Evolutionary conservation across 2,888 invertebrate genomes (phyloP), one percentile per base, ranked within the genome.

Genomic region (Caenorhabditis wallacei): DNA sequence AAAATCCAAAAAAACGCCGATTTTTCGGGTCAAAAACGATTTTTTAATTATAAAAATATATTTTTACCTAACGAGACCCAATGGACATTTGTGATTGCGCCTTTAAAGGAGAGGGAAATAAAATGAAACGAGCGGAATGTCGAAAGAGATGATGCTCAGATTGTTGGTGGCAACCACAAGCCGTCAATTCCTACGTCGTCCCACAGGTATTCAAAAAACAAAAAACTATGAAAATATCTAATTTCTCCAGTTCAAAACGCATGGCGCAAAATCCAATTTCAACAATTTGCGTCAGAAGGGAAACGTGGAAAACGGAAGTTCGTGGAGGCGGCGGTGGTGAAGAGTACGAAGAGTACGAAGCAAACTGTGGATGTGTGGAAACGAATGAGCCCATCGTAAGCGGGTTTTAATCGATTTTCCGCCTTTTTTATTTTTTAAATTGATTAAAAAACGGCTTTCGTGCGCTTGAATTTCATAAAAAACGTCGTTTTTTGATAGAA

Each of bases 321-420:
- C 66, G 85, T 89, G 24, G 89, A 87, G 35, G 80, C 87, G n/a
- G 80, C 87, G 18, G 74, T 88, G n/a, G 83, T 89, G 18, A 89
- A 89, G 72, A 80, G 84, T 13, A 87, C 84, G 35, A 89, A 88
- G 56, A 84, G 87, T 26, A 80, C 76, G 16, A 89, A 89, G 63
- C 54, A 63, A 51, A 24, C 81, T 10, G 87, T 88, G 7, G 89
- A 89, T 59, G 82, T 89, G 35, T 88, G 85, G 82, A 83, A 82
- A 48, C 82, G 81, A 54, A 88, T 88, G 87, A 87, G 78, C 35
- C 80, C 85, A 5, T 51, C 48, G 87, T 89, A 30, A 74, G 87
- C 37, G 18, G n/a, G n/a, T n/a, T n/a, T n/a, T n/a, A n/a, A n/a
- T n/a, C n/a, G n/a, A n/a, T n/a, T n/a, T n/a, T n/a, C n/a, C n/a